Base-by-base conservation (phyloP, 2,888 invertebrate genomes). In the Diadegma fenestrale region DNA sequence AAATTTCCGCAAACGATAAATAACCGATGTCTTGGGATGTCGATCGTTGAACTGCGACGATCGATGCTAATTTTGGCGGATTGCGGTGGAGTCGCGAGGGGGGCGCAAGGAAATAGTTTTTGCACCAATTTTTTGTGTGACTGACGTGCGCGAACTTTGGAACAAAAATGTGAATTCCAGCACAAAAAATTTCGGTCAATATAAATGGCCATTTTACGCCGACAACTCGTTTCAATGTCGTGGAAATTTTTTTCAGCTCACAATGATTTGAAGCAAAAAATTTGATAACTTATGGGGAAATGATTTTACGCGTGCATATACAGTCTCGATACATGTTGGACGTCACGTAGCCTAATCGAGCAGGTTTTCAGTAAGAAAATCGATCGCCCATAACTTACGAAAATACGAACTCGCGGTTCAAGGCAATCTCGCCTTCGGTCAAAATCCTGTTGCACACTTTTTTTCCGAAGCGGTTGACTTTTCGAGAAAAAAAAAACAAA, bases 291-390 rank as follows among this genome's bases (percentile, higher is more conserved):
- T 17, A 48, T 48, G n/a, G 45, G 17, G 45, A 48, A 48, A 48
- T 48, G 17, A 48, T 48, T 48, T 48, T 48, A 17, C 8, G 5
- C 14, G 45, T 48, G 45, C 45, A 48, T 48, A 43, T 43, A n/a
- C n/a, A 17, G 17, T 48, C n/a, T n/a, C 33, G 45, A 48, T 48
- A 48, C n/a, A n/a, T 48, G 45, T 17, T 48, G 6, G n/a, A n/a
- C 14, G n/a, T 48, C 45, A 48, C 45, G 45, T 48, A 48, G 45
- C n/a, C 45, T n/a, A 48, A 48, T 48, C 45, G 45, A 48, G 45
- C 45, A 48, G 45, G 17, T 48, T 48, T 17, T 6, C 45, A 6
- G 45, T 17, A 48, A 48, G 45, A 48, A 48, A 48, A 48, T 48
- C 14, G 17, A n/a, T 4, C 45, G 4, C 5, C 45, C n/a, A 5